phyloP scores from a whole-genome alignment of 2,888 invertebrate species.

The Alcis repandata region DNA sequence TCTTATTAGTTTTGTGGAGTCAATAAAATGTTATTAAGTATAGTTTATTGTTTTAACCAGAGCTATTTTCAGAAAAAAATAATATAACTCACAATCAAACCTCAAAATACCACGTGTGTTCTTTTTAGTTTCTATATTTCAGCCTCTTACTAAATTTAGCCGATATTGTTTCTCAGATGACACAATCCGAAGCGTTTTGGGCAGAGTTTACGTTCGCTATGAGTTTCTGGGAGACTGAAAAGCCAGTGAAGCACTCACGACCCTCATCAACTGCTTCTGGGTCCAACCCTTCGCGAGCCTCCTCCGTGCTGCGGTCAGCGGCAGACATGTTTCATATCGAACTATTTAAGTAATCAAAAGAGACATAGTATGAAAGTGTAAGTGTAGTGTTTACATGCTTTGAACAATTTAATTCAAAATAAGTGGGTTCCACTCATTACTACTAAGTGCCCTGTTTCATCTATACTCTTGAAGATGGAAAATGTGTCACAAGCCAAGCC shows the following conservation, averaged over 20 bases:
- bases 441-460: too few species aligned
- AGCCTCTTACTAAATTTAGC: too few species aligned
- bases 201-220: constrained; percentile 91
- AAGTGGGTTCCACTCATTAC: too few species aligned
- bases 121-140: neutral
- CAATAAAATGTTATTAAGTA: too few species aligned
- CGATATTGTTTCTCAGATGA: constrained; percentile 86
- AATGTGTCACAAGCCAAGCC: too few species aligned
- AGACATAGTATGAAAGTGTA: neutral
- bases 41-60: too few species aligned
- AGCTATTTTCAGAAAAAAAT: too few species aligned
- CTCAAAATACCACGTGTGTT: too few species aligned
- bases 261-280: constrained; percentile 69
- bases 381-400: neutral
- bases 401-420: too few species aligned
- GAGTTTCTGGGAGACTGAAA: constrained; percentile 90
- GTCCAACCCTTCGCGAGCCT: constrained; percentile 70
- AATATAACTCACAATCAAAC: too few species aligned
- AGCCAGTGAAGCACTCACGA: constrained; percentile 87
- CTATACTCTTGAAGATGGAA: too few species aligned
- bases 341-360: constrained; percentile 47
- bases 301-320: constrained; percentile 78
- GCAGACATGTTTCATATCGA: constrained; percentile 74
- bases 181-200: constrained; percentile 89
- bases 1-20: too few species aligned